These are phyloP conservation scores for Myocastor coypus DNA, from an alignment of 2,113 vertebrate genomes.

Conservation along the genomic window DNA sequence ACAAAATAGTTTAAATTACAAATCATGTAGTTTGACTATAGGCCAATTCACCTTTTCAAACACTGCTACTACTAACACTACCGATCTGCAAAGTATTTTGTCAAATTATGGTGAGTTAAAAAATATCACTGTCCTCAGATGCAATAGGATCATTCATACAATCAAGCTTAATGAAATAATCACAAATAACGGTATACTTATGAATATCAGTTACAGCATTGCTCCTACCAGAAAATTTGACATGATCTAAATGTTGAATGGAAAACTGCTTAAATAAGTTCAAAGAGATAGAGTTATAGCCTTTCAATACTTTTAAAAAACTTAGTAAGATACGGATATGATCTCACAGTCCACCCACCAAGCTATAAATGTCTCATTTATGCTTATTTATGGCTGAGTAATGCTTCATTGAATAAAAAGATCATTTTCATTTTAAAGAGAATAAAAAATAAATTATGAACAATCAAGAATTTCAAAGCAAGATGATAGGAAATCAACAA, in stretches of 20 bases:
- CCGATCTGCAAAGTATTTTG: background rate
- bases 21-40: background rate
- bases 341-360: too few species aligned
- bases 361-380: too few species aligned
- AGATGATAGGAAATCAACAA: too few species aligned
- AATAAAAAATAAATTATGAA: too few species aligned
- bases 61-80: background rate
- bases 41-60: slow-evolving; percentile 5
- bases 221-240: background rate
- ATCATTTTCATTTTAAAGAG: too few species aligned
- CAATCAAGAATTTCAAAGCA: too few species aligned
- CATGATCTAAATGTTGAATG: background rate
- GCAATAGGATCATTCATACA: slow-evolving; percentile 13
- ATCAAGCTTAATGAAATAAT: background rate
- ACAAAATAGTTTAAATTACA: slow-evolving; percentile 34
- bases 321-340: background rate
- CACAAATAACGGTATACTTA: background rate
- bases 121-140: background rate
- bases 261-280: background rate
- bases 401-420: too few species aligned
- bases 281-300: background rate
- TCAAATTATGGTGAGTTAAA: background rate
- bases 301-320: slow-evolving; percentile 47
- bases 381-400: too few species aligned
- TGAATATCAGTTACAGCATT: background rate